phyloP scores from a whole-genome alignment of 1,140 invertebrate genomes.

The Asobara japonica region DNA sequence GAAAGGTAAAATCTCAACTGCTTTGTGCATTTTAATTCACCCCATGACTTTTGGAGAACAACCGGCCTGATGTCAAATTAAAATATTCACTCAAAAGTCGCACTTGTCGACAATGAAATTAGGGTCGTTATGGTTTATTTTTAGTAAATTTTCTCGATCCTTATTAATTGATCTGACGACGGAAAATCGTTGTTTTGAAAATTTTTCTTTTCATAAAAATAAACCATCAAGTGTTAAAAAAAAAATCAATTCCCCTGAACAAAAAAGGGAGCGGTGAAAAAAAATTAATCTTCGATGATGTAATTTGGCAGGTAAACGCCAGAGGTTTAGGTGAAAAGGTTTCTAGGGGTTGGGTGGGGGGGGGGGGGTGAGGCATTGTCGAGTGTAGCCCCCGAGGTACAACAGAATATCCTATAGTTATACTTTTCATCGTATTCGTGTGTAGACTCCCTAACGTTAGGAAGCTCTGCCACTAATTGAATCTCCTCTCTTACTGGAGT shows the following conservation, averaged over 20 bases:
- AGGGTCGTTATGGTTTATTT: too few species aligned
- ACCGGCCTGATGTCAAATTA: too few species aligned
- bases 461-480: conserved; percentile 66
- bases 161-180: too few species aligned
- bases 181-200: too few species aligned
- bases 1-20: too few species aligned
- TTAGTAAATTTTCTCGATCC: too few species aligned
- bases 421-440: conserved; percentile 42
- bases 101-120: too few species aligned
- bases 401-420: conserved; percentile 19
- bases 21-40: too few species aligned
- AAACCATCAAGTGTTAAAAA: not conserved
- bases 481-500: conserved; percentile 65
- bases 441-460: conserved; percentile 64
- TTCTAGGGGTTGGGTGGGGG: not conserved
- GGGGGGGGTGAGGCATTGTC: not conserved
- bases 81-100: too few species aligned
- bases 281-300: conserved; percentile 10
- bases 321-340: not conserved
- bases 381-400: conserved; percentile 13
- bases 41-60: too few species aligned
- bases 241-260: not conserved
- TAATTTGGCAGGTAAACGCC: conserved; percentile 23
- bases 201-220: not conserved
- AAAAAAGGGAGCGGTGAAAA: not conserved